Conservation (phyloP, 2,888 invertebrate species). For the Eilema caniola region DNA sequence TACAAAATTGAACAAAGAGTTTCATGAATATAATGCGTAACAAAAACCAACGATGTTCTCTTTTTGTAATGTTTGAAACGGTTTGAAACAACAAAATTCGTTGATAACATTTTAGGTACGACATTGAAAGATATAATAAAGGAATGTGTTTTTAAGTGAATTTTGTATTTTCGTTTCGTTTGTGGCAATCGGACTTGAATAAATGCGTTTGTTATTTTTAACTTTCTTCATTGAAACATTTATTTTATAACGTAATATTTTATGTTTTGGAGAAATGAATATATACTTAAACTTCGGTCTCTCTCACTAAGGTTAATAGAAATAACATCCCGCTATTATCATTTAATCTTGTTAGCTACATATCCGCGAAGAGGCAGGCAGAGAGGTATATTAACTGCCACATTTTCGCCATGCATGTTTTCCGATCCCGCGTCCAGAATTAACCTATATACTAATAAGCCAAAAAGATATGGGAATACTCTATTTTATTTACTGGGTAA, state of each 20-base stretch:
- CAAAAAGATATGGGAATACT: neutral
- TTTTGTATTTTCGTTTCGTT: conserved; percentile 20
- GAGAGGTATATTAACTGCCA: neutral
- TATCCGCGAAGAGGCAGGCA: neutral
- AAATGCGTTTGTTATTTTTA: conserved; percentile 6
- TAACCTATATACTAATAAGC: neutral
- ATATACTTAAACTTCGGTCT: neutral
- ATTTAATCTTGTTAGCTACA: neutral
- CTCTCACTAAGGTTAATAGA: neutral
- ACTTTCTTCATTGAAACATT: neutral
- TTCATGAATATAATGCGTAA: neutral
- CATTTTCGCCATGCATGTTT: neutral
- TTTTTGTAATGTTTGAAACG: conserved; percentile 14
- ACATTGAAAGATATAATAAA: conserved; percentile 13
- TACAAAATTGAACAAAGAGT: conserved; percentile 1
- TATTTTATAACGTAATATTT: neutral
- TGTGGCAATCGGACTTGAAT: conserved; percentile 6
- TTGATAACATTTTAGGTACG: conserved; percentile 16
- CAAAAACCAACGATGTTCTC: neutral
- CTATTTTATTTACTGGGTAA: neutral
- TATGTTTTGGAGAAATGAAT: neutral
- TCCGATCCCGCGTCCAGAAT: neutral
- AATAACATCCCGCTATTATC: neutral
- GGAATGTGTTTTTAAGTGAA: conserved; percentile 12
- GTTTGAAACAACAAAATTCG: conserved; percentile 12